Evolutionary conservation across 2,113 vertebrate species (phyloP).

Genomic region (Rutilus rutilus): DNA sequence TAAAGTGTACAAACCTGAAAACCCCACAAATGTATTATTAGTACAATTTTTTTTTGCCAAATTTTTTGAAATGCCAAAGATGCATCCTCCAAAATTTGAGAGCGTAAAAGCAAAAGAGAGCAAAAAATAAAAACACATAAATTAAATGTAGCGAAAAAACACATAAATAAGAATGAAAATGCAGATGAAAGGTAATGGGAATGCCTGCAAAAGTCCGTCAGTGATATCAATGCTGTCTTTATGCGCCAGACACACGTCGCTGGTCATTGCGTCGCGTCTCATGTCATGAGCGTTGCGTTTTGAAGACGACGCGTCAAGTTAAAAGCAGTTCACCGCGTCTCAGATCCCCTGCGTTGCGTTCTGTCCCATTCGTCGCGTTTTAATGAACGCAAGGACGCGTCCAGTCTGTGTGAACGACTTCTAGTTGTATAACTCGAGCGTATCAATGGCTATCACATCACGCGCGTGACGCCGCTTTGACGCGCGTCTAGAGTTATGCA

Average conservation of each 20-base stretch:
- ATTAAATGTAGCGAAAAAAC: not conserved
- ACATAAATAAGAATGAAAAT: not conserved
- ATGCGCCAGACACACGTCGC: not conserved
- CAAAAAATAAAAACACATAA: not conserved
- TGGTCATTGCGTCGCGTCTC: not conserved
- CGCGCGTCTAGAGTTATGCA: slow-evolving; percentile 9
- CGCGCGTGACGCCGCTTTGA: not conserved
- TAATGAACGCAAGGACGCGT: not conserved
- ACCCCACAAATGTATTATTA: not conserved
- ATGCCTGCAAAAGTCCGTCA: not conserved
- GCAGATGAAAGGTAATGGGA: not conserved
- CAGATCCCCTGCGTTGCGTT: not conserved
- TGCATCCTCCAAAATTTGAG: not conserved
- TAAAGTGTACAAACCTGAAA: not conserved
- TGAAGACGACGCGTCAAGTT: not conserved
- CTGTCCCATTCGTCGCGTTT: not conserved
- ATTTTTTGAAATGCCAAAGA: not conserved
- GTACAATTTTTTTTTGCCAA: too few species aligned
- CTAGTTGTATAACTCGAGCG: not conserved
- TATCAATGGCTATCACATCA: not conserved
- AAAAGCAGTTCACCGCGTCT: not conserved
- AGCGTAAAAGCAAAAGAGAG: not conserved
- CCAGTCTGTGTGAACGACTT: not conserved
- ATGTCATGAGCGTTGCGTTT: not conserved
- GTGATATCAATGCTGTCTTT: not conserved